Evolutionary conservation across 2,888 invertebrate species (phyloP).

Genomic region (Torymus auratus): DNA sequence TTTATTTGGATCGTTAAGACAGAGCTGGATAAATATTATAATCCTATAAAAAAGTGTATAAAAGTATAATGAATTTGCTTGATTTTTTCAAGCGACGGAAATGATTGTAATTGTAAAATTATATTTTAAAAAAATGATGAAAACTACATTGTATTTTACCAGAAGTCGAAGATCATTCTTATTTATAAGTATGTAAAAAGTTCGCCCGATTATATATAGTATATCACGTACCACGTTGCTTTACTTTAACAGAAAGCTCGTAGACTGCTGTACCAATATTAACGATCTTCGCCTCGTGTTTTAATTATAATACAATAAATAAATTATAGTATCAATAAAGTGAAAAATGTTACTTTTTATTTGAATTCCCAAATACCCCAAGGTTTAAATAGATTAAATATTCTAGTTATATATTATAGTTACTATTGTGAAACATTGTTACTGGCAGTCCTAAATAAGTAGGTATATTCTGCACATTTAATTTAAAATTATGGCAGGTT

Average conservation of each 20-base stretch:
- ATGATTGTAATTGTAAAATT: constrained; percentile 42
- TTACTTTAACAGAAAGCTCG: constrained; percentile 52
- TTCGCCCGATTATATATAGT: constrained; percentile 39
- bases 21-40: constrained; percentile 46
- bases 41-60: constrained; percentile 45
- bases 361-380: background rate
- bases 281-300: constrained; percentile 54
- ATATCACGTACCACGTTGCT: constrained; percentile 45
- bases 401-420: too few relatives aligned
- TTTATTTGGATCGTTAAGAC: constrained; percentile 50
- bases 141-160: constrained; percentile 41
- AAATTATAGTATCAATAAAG: constrained; percentile 51
- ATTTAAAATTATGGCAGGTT: too few relatives aligned
- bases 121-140: constrained; percentile 21
- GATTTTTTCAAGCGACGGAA: constrained; percentile 46
- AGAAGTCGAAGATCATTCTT: constrained; percentile 51
- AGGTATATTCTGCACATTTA: too few relatives aligned
- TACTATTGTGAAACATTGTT: too few relatives aligned
- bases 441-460: too few relatives aligned
- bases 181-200: constrained; percentile 55
- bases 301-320: constrained; percentile 55
- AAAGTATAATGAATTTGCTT: constrained; percentile 42
- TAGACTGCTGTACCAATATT: constrained; percentile 52
- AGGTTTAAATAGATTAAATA: too few relatives aligned
- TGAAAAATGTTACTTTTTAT: background rate